phyloP scores from a whole-genome alignment of 2,113 vertebrate genomes.

The Pluvianellus socialis region DNA sequence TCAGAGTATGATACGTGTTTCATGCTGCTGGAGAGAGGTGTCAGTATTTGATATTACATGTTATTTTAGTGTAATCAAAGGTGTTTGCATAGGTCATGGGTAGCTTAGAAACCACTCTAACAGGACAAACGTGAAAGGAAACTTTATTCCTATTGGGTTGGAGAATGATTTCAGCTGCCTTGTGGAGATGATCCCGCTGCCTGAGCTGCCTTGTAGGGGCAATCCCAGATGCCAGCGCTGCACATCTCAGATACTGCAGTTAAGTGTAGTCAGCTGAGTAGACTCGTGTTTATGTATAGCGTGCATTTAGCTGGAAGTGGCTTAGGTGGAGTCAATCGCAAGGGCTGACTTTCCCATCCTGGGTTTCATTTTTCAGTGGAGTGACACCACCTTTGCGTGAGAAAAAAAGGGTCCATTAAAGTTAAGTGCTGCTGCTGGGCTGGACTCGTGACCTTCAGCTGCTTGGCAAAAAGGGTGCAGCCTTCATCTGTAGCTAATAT shows the following conservation, averaged over 20 bases:
- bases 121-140: neutral
- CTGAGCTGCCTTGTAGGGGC: neutral
- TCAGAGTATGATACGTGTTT: neutral
- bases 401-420: neutral
- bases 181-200: neutral
- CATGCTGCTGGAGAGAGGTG: neutral
- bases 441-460: neutral
- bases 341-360: neutral
- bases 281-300: rapidly evolving
- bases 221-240: neutral
- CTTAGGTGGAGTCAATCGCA: neutral
- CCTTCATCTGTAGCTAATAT: neutral
- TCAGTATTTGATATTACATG: neutral
- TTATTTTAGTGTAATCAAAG: neutral
- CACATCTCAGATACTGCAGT: neutral
- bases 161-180: neutral
- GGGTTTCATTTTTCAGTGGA: neutral
- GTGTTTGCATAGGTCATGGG: neutral
- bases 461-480: neutral
- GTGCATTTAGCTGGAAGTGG: neutral
- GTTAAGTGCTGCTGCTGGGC: neutral
- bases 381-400: neutral
- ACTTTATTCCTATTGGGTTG: neutral
- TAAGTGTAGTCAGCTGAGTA: neutral
- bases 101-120: neutral